A percentile compares a stretch with the other conserved stretches of the same genome.
These are phyloP conservation scores for Netelia virgata DNA, from an alignment of 2,888 invertebrate genomes.

Conservation along the genomic window DNA sequence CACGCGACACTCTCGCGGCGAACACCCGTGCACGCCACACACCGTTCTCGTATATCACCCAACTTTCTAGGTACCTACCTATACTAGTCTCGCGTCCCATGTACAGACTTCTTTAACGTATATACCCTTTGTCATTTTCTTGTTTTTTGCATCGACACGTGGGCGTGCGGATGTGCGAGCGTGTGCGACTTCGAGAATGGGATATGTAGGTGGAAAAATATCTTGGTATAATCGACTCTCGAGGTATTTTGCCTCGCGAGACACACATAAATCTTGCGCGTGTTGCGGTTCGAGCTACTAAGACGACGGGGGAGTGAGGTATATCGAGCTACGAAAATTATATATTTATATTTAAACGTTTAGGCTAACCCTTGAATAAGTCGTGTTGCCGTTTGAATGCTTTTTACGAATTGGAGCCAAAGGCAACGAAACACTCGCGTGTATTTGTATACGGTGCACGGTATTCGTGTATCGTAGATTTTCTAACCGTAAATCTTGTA, in stretches of 20 bases:
- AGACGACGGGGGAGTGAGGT: too few relatives aligned
- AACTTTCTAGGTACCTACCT: constrained; percentile 42
- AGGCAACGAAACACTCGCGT: too few relatives aligned
- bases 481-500: too few relatives aligned
- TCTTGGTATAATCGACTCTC: background rate
- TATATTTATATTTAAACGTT: too few relatives aligned
- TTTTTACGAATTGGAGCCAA: too few relatives aligned
- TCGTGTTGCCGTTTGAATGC: too few relatives aligned
- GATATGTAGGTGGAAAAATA: constrained; percentile 28
- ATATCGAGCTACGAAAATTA: too few relatives aligned
- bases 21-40: constrained; percentile 22
- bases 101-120: background rate
- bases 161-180: background rate
- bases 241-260: background rate
- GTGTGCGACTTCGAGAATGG: background rate
- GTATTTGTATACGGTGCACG: too few relatives aligned
- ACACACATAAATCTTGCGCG: background rate
- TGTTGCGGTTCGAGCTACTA: background rate
- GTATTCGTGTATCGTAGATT: too few relatives aligned
- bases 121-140: constrained; percentile 11
- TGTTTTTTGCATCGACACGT: background rate
- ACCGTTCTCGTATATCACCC: constrained; percentile 2
- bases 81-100: background rate
- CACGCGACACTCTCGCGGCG: constrained; percentile 60
- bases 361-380: too few relatives aligned